Evolutionary conservation across 2,888 invertebrate species (phyloP).

Genomic region (Hypena proboscidalis): DNA sequence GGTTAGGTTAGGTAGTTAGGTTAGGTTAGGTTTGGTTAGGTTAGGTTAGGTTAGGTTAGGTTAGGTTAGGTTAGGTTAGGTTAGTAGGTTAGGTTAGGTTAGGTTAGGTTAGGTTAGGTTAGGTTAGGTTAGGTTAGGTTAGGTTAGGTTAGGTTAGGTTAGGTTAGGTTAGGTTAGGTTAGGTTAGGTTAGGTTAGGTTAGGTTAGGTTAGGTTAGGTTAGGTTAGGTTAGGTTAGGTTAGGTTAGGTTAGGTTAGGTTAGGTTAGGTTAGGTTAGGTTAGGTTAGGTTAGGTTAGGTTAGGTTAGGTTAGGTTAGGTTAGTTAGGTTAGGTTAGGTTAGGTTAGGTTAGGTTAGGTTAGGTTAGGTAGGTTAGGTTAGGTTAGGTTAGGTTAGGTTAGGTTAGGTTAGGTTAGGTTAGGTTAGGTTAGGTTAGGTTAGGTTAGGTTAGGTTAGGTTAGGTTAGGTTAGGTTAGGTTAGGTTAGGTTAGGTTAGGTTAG

Average conservation of each 20-base stretch:
- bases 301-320: conserved; percentile 18
- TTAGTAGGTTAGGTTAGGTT: conserved; percentile 12
- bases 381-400: too few species aligned
- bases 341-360: conserved; percentile 20
- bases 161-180: conserved; percentile 11
- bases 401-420: conserved; percentile 21
- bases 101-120: conserved; percentile 13
- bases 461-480: conserved; percentile 11
- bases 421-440: conserved; percentile 12
- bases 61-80: conserved; percentile 11
- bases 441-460: conserved; percentile 6
- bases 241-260: conserved; percentile 12
- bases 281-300: conserved; percentile 14
- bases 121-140: conserved; percentile 13
- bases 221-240: conserved; percentile 10
- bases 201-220: conserved; percentile 14
- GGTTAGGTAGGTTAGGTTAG: conserved; percentile 17
- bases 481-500: conserved; percentile 19
- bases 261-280: conserved; percentile 7
- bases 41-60: conserved; percentile 10
- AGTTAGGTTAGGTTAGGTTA: conserved; percentile 13
- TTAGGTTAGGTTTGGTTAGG: conserved; percentile 14
- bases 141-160: conserved; percentile 15
- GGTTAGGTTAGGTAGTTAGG: conserved; percentile 13
- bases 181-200: conserved; percentile 14